A percentile compares a stretch with the other conserved stretches of the same genome.
These are phyloP conservation scores for Gryon sp. DNA, from an alignment of 1,140 invertebrate genomes.

Conservation along the genomic window DNA sequence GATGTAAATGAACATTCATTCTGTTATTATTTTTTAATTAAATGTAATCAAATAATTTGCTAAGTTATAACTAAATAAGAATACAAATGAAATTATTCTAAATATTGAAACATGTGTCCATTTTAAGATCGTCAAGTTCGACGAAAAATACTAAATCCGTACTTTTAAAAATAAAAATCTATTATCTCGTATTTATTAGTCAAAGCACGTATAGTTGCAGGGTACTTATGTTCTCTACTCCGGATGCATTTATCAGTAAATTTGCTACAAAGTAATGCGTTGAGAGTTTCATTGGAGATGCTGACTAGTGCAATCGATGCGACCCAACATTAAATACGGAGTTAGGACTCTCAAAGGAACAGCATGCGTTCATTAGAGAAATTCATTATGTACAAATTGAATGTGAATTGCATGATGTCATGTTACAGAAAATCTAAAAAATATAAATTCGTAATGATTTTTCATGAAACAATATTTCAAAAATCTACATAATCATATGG, in stretches of 20 bases:
- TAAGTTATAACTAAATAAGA: too few relatives aligned
- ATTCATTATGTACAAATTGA: too few relatives aligned
- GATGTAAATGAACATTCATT: background rate
- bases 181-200: constrained; percentile 21
- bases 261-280: constrained; percentile 35
- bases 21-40: too few relatives aligned
- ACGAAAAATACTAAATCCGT: constrained; percentile 6
- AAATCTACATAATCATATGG: too few relatives aligned
- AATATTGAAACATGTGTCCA: background rate
- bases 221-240: constrained; percentile 30
- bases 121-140: too few relatives aligned
- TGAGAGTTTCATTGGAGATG: constrained; percentile 15
- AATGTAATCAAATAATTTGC: too few relatives aligned
- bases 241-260: constrained; percentile 40
- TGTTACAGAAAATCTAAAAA: too few relatives aligned
- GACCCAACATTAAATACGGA: constrained; percentile 17
- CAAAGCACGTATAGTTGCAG: constrained; percentile 23
- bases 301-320: constrained; percentile 20
- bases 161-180: too few relatives aligned
- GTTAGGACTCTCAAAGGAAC: constrained; percentile 13
- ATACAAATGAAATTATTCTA: too few relatives aligned
- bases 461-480: too few relatives aligned
- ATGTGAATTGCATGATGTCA: too few relatives aligned
- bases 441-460: too few relatives aligned
- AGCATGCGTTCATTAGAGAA: constrained; percentile 6